Evolutionary conservation across 2,113 vertebrate species (phyloP).

Genomic region (Elephantulus edwardii): DNA sequence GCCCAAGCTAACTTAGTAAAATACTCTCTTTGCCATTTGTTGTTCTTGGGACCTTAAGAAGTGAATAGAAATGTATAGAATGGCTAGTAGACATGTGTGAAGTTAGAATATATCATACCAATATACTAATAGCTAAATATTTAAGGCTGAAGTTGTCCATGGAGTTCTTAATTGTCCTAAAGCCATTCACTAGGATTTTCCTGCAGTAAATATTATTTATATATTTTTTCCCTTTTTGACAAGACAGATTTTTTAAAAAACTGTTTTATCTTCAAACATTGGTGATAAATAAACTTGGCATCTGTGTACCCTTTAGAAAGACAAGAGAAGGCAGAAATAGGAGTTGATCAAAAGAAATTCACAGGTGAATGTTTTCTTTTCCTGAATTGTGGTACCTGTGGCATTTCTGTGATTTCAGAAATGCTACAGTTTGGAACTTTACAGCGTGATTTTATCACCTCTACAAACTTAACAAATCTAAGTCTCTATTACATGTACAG

Average conservation of each 20-base stretch:
- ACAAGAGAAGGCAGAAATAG: not conserved
- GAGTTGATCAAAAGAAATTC: not conserved
- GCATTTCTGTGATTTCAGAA: constrained; percentile 38
- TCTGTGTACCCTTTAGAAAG: constrained; percentile 34
- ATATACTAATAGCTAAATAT: not conserved
- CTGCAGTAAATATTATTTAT: not conserved
- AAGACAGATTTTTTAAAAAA: not conserved
- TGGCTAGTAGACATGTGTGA: not conserved
- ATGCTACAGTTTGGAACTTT: not conserved
- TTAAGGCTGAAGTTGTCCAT: not conserved
- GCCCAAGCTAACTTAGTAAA: no score
- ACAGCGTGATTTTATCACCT: not conserved
- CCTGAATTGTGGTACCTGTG: constrained; percentile 48
- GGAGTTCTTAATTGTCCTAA: not conserved
- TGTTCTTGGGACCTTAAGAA: not conserved
- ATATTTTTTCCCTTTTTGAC: not conserved
- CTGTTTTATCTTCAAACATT: not conserved
- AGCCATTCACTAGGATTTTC: not conserved
- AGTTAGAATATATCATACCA: no score
- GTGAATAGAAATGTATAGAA: not conserved
- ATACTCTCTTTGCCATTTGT: not conserved
- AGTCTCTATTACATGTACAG: not conserved
- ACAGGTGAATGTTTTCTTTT: constrained; percentile 48
- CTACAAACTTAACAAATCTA: not conserved
- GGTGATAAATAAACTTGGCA: constrained; percentile 15